Base-by-base conservation (phyloP, 2,797 vertebrate genomes). In the Echiichthys vipera region DNA sequence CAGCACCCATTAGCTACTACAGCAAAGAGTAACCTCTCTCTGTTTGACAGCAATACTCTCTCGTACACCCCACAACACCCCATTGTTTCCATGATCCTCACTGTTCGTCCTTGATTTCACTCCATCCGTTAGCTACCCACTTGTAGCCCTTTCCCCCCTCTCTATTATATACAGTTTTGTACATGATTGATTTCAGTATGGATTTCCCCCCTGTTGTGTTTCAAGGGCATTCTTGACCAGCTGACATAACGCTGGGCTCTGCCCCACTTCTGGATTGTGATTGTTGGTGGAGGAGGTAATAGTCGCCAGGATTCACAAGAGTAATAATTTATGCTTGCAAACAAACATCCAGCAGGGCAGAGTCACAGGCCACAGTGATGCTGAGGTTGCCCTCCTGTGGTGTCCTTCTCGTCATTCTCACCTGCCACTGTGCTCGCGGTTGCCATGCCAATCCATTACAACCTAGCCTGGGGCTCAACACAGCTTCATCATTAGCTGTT, bases 401-500 rank as follows among this genome's bases (percentile, higher is more conserved):
- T 24, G 32, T 53, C 70, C 59, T 37, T 59, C 54, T 56, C 36
- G 32, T 70, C 86, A 55, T 63, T 36, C 78, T 84, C 80, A 80
- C 83, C 81, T 88, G 80, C 82, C 61, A 29, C 70, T 65, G 65
- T 32, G 36, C 78, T 67, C 49, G n/a, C 3, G 15, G 84, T 89
- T 89, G 76, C 88, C 84, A 87, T 90, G 86, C 84, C 86, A 80
- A 88, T 88, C 73, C 32, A 42, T 72, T 42, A 54, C 76, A 85
- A 73, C 69, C 70, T 86, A 13, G 81, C 87, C 87, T 63, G 47
- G 50, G 83, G 83, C 65, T 65, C 61, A 65, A 65, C 71, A 59
- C 74, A 61, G 84, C 80, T 77, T 83, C 81, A 82, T 91, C 82
- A 88, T 90, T 86, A 90, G 82, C 71, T 46, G 73, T 71, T 89